These are phyloP conservation scores for Phylloscopus collybita DNA, from an alignment of 2,797 vertebrate genomes.

Conservation along the genomic window DNA sequence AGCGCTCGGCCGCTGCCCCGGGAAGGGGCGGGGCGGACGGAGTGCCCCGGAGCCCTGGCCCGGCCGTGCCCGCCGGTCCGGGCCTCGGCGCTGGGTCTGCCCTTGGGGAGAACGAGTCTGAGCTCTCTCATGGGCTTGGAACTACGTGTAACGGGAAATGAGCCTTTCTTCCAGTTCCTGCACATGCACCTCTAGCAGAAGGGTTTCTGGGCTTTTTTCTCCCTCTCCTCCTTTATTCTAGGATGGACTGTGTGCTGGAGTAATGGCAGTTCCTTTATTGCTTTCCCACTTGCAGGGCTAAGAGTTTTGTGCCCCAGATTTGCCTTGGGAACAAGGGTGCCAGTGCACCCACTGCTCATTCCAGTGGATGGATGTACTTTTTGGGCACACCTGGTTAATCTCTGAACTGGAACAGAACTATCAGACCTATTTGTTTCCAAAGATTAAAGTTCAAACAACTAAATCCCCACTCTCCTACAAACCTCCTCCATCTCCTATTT, in stretches of 20 bases:
- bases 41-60: neutral
- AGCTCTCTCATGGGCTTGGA: neutral
- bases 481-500: accelerated
- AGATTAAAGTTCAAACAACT: neutral
- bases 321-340: neutral
- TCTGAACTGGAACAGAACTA: neutral
- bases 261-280: neutral
- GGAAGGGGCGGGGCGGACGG: neutral
- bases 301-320: neutral
- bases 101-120: accelerated
- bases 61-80: neutral
- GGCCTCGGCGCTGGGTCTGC: neutral
- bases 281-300: accelerated
- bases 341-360: accelerated
- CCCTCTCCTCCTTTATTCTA: accelerated
- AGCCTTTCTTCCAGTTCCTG: neutral
- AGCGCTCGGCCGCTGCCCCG: neutral
- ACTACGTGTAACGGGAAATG: accelerated
- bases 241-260: accelerated
- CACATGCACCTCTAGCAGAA: accelerated
- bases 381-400: neutral
- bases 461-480: neutral
- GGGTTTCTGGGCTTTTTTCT: neutral
- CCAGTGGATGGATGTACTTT: accelerated
- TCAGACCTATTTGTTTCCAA: neutral